Conservation (phyloP, 2,797 vertebrate genomes). For the Adrianichthys oophorus region DNA sequence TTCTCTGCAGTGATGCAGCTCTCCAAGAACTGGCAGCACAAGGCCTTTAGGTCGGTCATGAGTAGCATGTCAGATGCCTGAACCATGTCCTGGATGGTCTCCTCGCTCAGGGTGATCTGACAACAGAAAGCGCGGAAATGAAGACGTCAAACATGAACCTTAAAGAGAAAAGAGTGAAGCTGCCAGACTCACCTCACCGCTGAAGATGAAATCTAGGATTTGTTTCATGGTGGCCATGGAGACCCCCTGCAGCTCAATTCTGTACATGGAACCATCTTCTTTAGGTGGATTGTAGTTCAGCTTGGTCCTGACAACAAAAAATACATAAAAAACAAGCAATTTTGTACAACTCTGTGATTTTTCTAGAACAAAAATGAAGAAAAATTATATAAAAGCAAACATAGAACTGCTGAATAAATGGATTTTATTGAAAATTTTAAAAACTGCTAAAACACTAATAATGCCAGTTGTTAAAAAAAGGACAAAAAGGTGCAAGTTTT, state of each 20-base stretch:
- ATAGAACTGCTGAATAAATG: too few relatives aligned
- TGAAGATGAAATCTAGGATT: constrained; percentile 98
- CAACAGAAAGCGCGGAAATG: neutral
- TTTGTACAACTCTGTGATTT: too few relatives aligned
- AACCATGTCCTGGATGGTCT: constrained; percentile 97
- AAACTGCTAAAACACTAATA: too few relatives aligned
- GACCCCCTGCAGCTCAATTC: constrained; percentile 95
- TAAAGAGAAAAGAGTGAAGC: neutral
- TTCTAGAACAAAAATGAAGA: neutral
- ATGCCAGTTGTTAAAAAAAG: too few relatives aligned
- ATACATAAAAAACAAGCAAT: neutral
- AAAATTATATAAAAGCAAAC: neutral
- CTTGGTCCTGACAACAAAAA: constrained; percentile 84
- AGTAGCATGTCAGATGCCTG: constrained; percentile 96
- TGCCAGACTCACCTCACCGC: constrained; percentile 87
- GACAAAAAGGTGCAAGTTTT: too few relatives aligned
- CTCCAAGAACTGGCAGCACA: constrained; percentile 97
- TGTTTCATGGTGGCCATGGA: constrained; percentile 93
- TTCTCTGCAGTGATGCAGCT: constrained; percentile 96
- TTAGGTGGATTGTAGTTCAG: constrained; percentile 97
- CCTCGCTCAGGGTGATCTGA: constrained; percentile 92
- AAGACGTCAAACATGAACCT: neutral
- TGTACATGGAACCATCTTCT: constrained; percentile 93
- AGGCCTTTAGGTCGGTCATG: constrained; percentile 92
- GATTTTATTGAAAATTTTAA: too few relatives aligned